Evolutionary conservation across 2,797 vertebrate species (phyloP).

Genomic region (Aplochiton taeniatus): DNA sequence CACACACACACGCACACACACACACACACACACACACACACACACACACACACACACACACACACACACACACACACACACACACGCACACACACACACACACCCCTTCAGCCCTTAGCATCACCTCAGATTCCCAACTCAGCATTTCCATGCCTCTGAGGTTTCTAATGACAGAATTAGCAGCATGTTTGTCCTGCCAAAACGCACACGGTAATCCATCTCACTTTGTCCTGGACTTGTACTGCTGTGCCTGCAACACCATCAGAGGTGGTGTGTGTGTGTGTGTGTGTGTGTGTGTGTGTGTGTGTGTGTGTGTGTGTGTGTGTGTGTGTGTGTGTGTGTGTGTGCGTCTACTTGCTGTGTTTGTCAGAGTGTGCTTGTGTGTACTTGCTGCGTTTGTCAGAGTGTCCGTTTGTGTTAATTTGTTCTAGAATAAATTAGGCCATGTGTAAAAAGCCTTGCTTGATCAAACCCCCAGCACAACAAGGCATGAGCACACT

Average conservation of each 20-base stretch:
- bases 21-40: conserved; percentile 7
- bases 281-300: conserved; percentile 7
- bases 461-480: too few species aligned
- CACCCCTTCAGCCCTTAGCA: not conserved
- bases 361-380: conserved; percentile 15
- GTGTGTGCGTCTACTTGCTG: not conserved
- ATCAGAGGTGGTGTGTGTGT: not conserved
- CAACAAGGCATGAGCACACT: too few species aligned
- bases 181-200: conserved; percentile 61
- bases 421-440: too few species aligned
- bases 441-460: too few species aligned
- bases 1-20: not conserved
- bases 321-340: conserved; percentile 15
- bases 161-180: conserved; percentile 79
- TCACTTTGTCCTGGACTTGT: conserved; percentile 68
- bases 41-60: conserved; percentile 5
- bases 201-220: conserved; percentile 71
- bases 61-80: conserved; percentile 4
- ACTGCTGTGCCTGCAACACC: too few species aligned
- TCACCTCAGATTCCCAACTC: conserved; percentile 60
- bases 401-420: not conserved
- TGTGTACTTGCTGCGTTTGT: not conserved
- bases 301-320: conserved; percentile 8
- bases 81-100: not conserved
- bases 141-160: conserved; percentile 62